These are phyloP conservation scores for Anser cygnoides DNA, from an alignment of 2,113 vertebrate genomes.

Conservation along the genomic window DNA sequence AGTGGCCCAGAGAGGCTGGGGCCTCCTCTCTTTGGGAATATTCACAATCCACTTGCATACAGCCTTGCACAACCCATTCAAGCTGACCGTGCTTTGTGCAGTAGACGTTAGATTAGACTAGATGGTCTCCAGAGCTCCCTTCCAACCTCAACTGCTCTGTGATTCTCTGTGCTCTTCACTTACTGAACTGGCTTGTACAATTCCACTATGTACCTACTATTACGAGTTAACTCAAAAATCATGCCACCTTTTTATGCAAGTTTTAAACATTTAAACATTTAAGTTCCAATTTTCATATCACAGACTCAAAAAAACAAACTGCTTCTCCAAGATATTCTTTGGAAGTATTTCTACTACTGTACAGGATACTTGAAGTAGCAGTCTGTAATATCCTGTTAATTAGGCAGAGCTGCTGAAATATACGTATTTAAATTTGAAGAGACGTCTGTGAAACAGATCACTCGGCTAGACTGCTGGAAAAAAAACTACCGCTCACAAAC, in stretches of 20 bases:
- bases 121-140: not conserved
- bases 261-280: not conserved
- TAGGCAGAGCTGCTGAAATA: not conserved
- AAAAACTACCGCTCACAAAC: not conserved
- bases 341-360: not conserved
- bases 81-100: not conserved
- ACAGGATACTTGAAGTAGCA: not conserved
- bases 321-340: not conserved
- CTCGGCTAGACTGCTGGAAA: not conserved
- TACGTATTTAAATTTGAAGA: not conserved
- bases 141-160: not conserved
- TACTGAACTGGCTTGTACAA: too few species aligned
- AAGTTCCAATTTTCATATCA: not conserved
- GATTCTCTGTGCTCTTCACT: not conserved
- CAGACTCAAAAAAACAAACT: not conserved
- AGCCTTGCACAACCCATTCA: not conserved
- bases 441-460: not conserved
- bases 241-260: not conserved
- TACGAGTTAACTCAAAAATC: not conserved
- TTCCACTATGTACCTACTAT: not conserved
- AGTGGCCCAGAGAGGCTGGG: not conserved
- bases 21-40: not conserved
- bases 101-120: not conserved
- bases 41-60: too few species aligned
- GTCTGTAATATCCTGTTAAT: not conserved